Evolutionary conservation across 2,797 vertebrate genomes (phyloP).

Genomic region (Poliocrania exsul): DNA sequence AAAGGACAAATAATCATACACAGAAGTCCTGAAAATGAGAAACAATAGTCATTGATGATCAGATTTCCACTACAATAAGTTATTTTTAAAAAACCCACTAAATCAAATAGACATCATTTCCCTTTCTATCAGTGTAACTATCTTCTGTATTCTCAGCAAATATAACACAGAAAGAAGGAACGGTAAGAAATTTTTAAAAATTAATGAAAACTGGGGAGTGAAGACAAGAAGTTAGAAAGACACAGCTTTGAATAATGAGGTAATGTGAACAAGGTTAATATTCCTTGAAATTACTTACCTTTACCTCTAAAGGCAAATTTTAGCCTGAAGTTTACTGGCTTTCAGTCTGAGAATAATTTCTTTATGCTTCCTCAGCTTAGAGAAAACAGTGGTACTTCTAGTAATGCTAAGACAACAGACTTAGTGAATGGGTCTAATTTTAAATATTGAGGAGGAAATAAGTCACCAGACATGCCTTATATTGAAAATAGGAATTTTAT

Average conservation of each 20-base stretch:
- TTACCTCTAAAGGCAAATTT: conserved; percentile 10
- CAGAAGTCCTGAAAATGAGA: not conserved
- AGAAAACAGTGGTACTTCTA: not conserved
- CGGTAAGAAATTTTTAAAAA: not conserved
- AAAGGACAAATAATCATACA: not conserved
- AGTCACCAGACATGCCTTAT: not conserved
- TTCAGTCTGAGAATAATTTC: not conserved
- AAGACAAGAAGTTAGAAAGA: not conserved
- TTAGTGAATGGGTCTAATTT: not conserved
- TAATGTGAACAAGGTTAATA: not conserved
- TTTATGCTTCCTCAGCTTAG: not conserved
- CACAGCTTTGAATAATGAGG: not conserved
- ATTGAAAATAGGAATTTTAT: not conserved
- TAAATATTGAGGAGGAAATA: not conserved
- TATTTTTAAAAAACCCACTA: not conserved
- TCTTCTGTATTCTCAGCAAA: not conserved
- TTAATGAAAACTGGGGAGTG: not conserved
- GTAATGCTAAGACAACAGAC: not conserved
- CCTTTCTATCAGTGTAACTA: not conserved
- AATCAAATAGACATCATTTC: not conserved
- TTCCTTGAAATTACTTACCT: conserved; percentile 20
- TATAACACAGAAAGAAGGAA: not conserved
- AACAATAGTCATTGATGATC: not conserved
- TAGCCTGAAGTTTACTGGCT: not conserved
- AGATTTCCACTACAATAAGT: not conserved